phyloP scores from a whole-genome alignment of 2,888 invertebrate genomes.

The Blastobasis lacticolella region DNA sequence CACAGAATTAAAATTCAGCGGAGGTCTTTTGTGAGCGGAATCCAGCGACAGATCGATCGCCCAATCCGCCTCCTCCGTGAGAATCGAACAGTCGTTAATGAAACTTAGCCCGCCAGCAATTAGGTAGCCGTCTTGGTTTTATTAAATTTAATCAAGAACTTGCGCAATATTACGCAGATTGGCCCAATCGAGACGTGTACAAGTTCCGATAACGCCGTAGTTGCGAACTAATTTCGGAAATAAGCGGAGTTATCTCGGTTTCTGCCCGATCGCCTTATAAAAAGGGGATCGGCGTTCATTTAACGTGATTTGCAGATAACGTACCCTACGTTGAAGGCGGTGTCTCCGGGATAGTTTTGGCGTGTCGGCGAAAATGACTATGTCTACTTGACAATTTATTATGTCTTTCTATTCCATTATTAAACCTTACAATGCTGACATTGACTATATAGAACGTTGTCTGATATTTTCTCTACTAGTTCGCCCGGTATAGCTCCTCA shows the following conservation, averaged over 20 bases:
- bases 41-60: slow-evolving; percentile 41
- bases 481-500: too few relatives aligned
- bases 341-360: too few relatives aligned
- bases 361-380: too few relatives aligned
- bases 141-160: slow-evolving; percentile 75
- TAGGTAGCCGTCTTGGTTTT: slow-evolving; percentile 71
- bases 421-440: too few relatives aligned
- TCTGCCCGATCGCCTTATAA: slow-evolving; percentile 58
- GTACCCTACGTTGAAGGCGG: too few relatives aligned
- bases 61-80: slow-evolving; percentile 38
- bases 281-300: slow-evolving; percentile 55
- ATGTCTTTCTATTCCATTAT: too few relatives aligned
- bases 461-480: too few relatives aligned
- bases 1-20: slow-evolving; percentile 33
- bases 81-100: slow-evolving; percentile 71
- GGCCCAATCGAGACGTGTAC: slow-evolving; percentile 66
- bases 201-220: slow-evolving; percentile 70
- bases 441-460: too few relatives aligned
- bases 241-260: slow-evolving; percentile 60
- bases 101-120: slow-evolving; percentile 62
- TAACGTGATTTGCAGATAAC: slow-evolving; percentile 44
- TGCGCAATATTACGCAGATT: slow-evolving; percentile 73
- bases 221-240: slow-evolving; percentile 70
- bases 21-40: slow-evolving; percentile 27
- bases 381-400: too few relatives aligned